phyloP scores from a whole-genome alignment of 2,113 vertebrate genomes.

The Indri indri region DNA sequence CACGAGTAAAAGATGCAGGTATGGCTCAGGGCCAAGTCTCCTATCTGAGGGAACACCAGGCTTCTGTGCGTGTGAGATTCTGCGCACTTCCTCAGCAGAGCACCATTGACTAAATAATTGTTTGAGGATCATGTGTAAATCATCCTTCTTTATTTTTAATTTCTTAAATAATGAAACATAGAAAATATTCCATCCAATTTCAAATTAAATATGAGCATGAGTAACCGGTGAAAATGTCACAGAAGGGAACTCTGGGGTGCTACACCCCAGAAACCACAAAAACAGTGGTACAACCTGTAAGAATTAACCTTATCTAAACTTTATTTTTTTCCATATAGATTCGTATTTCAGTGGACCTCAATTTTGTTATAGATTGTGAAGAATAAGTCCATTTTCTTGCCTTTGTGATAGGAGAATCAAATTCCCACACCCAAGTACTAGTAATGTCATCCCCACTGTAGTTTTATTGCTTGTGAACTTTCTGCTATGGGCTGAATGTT shows the following conservation, averaged over 20 bases:
- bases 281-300: too few relatives aligned
- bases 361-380: neutral
- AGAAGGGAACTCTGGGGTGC: neutral
- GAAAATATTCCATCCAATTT: neutral
- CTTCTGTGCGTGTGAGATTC: neutral
- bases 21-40: neutral
- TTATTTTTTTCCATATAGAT: neutral
- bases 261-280: too few relatives aligned
- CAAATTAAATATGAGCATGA: neutral
- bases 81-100: neutral
- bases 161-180: neutral
- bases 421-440: neutral
- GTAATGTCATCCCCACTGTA: too few relatives aligned
- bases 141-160: neutral
- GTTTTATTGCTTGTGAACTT: neutral
- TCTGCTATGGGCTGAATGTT: too few relatives aligned
- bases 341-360: neutral
- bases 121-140: neutral
- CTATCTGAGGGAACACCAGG: neutral
- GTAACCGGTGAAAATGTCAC: neutral
- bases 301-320: neutral
- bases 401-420: neutral
- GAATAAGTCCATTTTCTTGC: neutral
- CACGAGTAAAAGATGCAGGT: neutral
- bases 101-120: neutral